Percentiles rank a stretch among this genome's conserved stretches.
Evolutionary conservation across 2,888 invertebrate genomes (phyloP).

Genomic region (Pandemis cinnamomeana): DNA sequence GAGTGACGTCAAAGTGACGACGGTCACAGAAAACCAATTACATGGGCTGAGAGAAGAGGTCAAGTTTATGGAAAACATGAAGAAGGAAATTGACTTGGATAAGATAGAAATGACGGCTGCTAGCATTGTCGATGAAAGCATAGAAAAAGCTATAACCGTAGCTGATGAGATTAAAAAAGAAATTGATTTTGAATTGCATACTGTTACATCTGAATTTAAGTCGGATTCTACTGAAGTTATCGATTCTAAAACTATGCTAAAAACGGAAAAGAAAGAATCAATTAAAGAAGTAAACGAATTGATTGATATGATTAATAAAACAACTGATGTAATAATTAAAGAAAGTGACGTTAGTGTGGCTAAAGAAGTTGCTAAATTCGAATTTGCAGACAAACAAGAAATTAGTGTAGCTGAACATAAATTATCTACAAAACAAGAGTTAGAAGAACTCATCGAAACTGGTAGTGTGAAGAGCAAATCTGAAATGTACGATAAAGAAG

Average conservation of each 20-base stretch:
- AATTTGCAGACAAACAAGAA: conserved; percentile 45
- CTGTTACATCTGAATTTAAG: conserved; percentile 32
- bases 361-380: conserved; percentile 49
- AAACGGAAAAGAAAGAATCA: conserved; percentile 39
- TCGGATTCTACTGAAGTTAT: conserved; percentile 1
- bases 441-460: conserved; percentile 53
- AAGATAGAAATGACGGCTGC: conserved; percentile 68
- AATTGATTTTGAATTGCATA: conserved; percentile 58
- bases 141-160: conserved; percentile 67
- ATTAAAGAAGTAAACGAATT: conserved; percentile 43
- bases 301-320: conserved; percentile 46
- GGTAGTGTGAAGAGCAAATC: conserved; percentile 54
- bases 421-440: conserved; percentile 49
- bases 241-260: conserved; percentile 3
- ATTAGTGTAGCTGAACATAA: conserved; percentile 50
- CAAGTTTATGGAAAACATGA: conserved; percentile 54
- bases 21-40: conserved; percentile 47
- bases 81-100: conserved; percentile 59
- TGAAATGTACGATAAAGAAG: conserved; percentile 47
- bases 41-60: conserved; percentile 46
- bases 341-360: conserved; percentile 44
- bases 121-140: conserved; percentile 67
- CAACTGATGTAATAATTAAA: conserved; percentile 45
- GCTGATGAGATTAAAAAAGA: conserved; percentile 69
- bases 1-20: conserved; percentile 41